Percentiles rank a stretch among this genome's conserved stretches.
These are phyloP conservation scores for Coelinius sp. DNA, from an alignment of 2,888 invertebrate genomes.

Conservation along the genomic window DNA sequence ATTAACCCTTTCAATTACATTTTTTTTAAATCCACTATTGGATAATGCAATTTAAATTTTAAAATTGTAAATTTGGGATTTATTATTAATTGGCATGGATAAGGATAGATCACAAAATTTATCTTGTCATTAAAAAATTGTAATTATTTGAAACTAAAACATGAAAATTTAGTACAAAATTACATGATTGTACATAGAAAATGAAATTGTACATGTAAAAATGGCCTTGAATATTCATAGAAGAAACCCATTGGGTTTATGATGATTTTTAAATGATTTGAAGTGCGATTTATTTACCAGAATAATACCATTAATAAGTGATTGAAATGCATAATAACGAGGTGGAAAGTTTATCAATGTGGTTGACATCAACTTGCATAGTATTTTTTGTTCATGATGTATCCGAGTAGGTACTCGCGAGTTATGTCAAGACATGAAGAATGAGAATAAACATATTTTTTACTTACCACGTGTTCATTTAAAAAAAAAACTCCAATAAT, in stretches of 20 bases:
- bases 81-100: constrained; percentile 9
- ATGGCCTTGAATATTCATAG: constrained; percentile 28
- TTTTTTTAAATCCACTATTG: too few relatives aligned
- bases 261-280: not conserved
- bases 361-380: constrained; percentile 9
- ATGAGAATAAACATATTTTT: constrained; percentile 28
- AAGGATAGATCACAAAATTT: not conserved
- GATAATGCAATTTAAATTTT: too few relatives aligned
- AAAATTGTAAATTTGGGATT: constrained; percentile 1
- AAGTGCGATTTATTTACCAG: not conserved
- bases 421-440: constrained; percentile 13
- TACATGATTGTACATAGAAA: too few relatives aligned
- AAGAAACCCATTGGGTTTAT: too few relatives aligned
- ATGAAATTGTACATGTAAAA: constrained; percentile 43
- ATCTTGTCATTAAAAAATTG: constrained; percentile 17
- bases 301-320: constrained; percentile 44
- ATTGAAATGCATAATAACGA: constrained; percentile 33
- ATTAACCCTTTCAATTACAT: too few relatives aligned
- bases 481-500: not conserved
- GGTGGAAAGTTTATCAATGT: constrained; percentile 9
- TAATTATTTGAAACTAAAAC: not conserved
- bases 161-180: constrained; percentile 1
- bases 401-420: constrained; percentile 12
- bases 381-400: constrained; percentile 23
- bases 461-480: constrained; percentile 11